Evolutionary conservation across 2,888 invertebrate species (phyloP), one percentile per base, ranked within the genome.

Genomic region (Boloria euphrosyne): DNA sequence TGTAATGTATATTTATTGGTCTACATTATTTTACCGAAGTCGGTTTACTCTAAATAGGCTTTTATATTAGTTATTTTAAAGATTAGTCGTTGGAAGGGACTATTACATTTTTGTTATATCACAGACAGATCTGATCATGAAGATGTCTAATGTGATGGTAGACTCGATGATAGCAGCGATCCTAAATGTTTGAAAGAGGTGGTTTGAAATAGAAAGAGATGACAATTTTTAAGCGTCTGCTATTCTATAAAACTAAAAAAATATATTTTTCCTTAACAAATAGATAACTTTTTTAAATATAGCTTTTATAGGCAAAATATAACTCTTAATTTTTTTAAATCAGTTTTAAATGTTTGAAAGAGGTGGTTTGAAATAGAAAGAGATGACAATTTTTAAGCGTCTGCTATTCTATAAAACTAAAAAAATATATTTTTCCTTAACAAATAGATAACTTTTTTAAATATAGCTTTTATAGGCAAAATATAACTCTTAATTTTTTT

Each of bases 1-100:
- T 90, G 90, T 90, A 91, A 90, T 90, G 88, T 90, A 89, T 90
- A 90, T 91, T 90, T 90, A 90, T 90, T 90, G 86, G 82, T 87
- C 83, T 87, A 88, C 86, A 85, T 90, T 90, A 90, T 85, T 90
- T 83, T 73, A 76, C 71, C 77, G 79, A 83, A 82, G 83, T 84
- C 82, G 83, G 83, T 78, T 80, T 82, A 81, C 80, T 81, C 82
- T 79, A 83, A 85, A 83, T 85, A 79, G 78, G 78, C 77, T 80
- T 84, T 86, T 79, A 80, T 82, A 81, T 79, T 84, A 83, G 75
- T 76, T 75, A 74, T 74, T 73, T 74, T 67, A 60, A 66, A 70
- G 68, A 73, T 69, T 68, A 70, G 66, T 72, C 58, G 69, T 10
- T 50, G 53, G 38, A 49, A 53, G 50, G 50, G 14, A 46, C 51